phyloP scores from a whole-genome alignment of 1,140 invertebrate genomes.

The Aphidius ervi region DNA sequence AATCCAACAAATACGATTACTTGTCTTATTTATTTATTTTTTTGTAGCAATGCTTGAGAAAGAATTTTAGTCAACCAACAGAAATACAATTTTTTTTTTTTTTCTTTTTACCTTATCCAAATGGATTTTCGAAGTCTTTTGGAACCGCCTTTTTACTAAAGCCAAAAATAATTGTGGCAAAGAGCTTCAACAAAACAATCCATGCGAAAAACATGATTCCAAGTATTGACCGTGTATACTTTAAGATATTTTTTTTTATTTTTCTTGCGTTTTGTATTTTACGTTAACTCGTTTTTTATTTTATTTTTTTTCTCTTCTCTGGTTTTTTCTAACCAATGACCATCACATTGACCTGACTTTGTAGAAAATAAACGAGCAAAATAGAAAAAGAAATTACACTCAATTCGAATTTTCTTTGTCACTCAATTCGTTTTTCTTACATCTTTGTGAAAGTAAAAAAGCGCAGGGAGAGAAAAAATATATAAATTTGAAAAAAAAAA shows the following conservation, averaged over 20 bases:
- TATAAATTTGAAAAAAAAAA: no score
- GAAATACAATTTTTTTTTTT: no score
- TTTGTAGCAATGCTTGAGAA: no score
- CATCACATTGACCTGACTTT: conserved; percentile 11
- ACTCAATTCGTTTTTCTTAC: conserved; percentile 4
- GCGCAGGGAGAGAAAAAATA: no score
- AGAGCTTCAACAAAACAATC: not conserved
- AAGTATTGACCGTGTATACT: conserved; percentile 34
- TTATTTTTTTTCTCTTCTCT: conserved; percentile 1
- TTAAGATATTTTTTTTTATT: not conserved
- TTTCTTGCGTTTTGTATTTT: conserved; percentile 13
- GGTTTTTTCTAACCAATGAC: not conserved
- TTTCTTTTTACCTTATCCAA: not conserved
- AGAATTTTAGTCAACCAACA: no score
- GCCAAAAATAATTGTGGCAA: conserved; percentile 42
- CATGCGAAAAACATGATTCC: conserved; percentile 39
- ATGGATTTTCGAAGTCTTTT: conserved; percentile 12
- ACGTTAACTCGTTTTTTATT: not conserved
- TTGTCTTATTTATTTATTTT: no score
- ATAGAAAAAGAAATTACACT: conserved; percentile 14
- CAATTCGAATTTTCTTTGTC: conserved; percentile 18
- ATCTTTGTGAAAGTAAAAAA: not conserved
- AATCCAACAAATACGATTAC: no score
- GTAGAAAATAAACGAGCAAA: conserved; percentile 7
- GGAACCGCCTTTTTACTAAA: conserved; percentile 25